These are phyloP conservation scores for Acrocephalus scirpaceus DNA, from an alignment of 2,797 vertebrate genomes.

Conservation along the genomic window DNA sequence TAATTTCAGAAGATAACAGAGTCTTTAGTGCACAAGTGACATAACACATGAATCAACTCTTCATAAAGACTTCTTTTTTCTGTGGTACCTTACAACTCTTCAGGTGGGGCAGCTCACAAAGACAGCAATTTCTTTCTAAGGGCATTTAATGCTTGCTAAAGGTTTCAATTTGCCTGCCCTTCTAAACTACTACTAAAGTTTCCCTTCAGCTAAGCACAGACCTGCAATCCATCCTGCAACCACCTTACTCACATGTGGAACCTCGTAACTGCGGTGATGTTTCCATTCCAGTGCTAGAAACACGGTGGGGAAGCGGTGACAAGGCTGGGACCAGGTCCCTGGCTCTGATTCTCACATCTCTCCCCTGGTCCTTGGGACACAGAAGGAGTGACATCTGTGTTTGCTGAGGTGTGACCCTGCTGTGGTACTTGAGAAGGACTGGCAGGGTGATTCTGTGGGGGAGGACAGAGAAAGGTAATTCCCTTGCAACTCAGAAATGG, in stretches of 20 bases:
- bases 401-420: background rate
- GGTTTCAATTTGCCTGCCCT: background rate
- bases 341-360: background rate
- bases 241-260: rapidly evolving
- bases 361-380: background rate
- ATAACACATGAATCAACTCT: slow-evolving; percentile 50
- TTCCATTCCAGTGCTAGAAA: background rate
- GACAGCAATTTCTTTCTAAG: slow-evolving; percentile 44
- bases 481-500: background rate
- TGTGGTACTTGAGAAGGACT: background rate
- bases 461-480: background rate
- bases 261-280: background rate
- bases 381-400: background rate
- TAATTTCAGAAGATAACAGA: slow-evolving; percentile 50
- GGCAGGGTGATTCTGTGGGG: background rate
- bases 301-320: rapidly evolving
- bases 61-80: slow-evolving; percentile 62
- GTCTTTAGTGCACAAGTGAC: slow-evolving; percentile 10
- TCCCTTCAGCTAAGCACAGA: background rate
- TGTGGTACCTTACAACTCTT: slow-evolving; percentile 31
- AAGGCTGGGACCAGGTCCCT: background rate
- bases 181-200: background rate
- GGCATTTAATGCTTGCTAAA: background rate
- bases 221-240: background rate
- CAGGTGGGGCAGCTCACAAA: slow-evolving; percentile 35